phyloP scores from a whole-genome alignment of 2,113 vertebrate genomes.

The Oplegnathus fasciatus region DNA sequence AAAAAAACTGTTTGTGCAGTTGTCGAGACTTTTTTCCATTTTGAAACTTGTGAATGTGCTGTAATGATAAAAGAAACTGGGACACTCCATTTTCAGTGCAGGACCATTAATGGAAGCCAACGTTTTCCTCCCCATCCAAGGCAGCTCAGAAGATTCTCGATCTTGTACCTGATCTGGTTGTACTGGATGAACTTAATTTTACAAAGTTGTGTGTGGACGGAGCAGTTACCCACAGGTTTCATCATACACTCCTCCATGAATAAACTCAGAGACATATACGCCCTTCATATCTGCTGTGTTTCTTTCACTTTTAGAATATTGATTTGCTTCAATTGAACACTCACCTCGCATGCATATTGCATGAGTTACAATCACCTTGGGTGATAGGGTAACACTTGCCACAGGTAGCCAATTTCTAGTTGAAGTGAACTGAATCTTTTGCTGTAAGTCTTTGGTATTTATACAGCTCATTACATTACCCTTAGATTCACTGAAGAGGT shows the following conservation, averaged over 20 bases:
- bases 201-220: slow-evolving; percentile 70
- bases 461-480: slow-evolving; percentile 44
- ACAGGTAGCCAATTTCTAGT: slow-evolving; percentile 52
- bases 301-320: slow-evolving; percentile 70
- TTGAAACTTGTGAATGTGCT: slow-evolving; percentile 82
- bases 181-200: slow-evolving; percentile 71
- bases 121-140: slow-evolving; percentile 63
- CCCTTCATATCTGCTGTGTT: slow-evolving; percentile 74
- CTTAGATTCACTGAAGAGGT: slow-evolving; percentile 7
- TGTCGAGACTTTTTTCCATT: slow-evolving; percentile 76
- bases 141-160: slow-evolving; percentile 76
- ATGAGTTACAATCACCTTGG: slow-evolving; percentile 72
- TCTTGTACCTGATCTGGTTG: slow-evolving; percentile 78
- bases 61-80: slow-evolving; percentile 76
- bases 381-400: slow-evolving; percentile 54
- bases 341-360: slow-evolving; percentile 69
- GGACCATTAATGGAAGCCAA: slow-evolving; percentile 66
- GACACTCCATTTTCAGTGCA: slow-evolving; percentile 68
- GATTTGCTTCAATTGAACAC: slow-evolving; percentile 64
- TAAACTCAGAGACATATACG: slow-evolving; percentile 81
- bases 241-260: slow-evolving; percentile 79
- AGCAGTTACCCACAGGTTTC: slow-evolving; percentile 76
- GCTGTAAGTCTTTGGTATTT: slow-evolving; percentile 46
- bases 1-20: slow-evolving; percentile 77
- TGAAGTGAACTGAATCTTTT: slow-evolving; percentile 41